phyloP scores from a whole-genome alignment of 2,888 invertebrate genomes.

The Galerucella pusilla region DNA sequence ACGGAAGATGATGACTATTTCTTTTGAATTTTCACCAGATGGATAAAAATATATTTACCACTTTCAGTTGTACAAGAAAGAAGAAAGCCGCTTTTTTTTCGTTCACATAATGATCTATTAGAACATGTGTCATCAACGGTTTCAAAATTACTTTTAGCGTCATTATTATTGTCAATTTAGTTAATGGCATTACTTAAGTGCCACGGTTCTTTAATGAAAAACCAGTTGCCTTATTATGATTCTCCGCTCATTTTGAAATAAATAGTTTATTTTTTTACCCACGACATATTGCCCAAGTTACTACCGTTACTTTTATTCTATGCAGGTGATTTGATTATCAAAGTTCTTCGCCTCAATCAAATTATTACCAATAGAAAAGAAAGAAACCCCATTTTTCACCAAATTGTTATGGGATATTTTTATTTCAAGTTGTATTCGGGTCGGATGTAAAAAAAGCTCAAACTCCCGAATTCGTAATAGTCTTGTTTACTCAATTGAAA shows the following conservation, averaged over 20 bases:
- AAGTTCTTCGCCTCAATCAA: too few relatives aligned
- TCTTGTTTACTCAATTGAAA: slow-evolving; percentile 35
- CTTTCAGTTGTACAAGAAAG: slow-evolving; percentile 34
- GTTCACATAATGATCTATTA: slow-evolving; percentile 41
- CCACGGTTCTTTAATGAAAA: slow-evolving; percentile 43
- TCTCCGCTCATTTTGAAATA: slow-evolving; percentile 37
- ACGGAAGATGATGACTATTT: slow-evolving; percentile 46
- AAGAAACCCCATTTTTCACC: neutral
- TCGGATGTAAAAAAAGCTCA: neutral
- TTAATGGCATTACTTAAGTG: slow-evolving; percentile 47
- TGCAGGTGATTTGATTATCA: neutral
- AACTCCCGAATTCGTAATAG: slow-evolving; percentile 24
- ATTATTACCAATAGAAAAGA: too few relatives aligned
- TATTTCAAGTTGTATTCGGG: neutral
- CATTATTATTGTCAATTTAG: slow-evolving; percentile 49
- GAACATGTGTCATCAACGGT: slow-evolving; percentile 47
- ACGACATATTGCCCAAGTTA: slow-evolving; percentile 8
- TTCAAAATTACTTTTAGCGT: slow-evolving; percentile 46
- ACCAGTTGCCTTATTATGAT: slow-evolving; percentile 42
- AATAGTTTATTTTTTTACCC: slow-evolving; percentile 29
- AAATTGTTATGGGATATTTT: neutral
- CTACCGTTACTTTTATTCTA: slow-evolving; percentile 1
- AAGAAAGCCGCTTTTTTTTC: slow-evolving; percentile 43
- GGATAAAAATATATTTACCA: slow-evolving; percentile 45
- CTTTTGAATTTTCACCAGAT: slow-evolving; percentile 45